Evolutionary conservation across 1,140 invertebrate species (phyloP).

Genomic region (Diorhabda carinulata): DNA sequence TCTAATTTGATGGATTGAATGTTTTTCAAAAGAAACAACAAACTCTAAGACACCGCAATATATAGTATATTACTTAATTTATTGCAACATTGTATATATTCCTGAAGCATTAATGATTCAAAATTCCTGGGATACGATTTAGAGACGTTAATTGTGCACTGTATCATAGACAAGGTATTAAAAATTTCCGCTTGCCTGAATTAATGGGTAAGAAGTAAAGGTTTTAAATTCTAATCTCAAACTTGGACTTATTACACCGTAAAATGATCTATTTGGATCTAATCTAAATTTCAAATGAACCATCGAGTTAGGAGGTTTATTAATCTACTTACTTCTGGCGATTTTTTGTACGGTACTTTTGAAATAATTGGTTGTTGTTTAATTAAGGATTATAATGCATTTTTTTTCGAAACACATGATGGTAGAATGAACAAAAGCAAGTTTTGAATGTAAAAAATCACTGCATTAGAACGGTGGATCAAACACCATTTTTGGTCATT

Average conservation of each 20-base stretch:
- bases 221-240: slow-evolving; percentile 15
- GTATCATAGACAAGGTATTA: slow-evolving; percentile 7
- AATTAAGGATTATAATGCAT: background rate
- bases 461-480: no score
- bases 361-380: background rate
- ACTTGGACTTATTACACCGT: slow-evolving; percentile 9
- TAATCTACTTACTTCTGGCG: background rate
- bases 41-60: no score
- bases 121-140: slow-evolving; percentile 19
- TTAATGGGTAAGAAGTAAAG: slow-evolving; percentile 1
- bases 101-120: slow-evolving; percentile 19
- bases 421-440: background rate
- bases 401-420: background rate
- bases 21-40: no score
- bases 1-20: no score
- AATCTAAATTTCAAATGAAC: slow-evolving; percentile 18
- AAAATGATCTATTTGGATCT: slow-evolving; percentile 14
- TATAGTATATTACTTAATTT: no score
- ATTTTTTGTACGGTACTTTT: background rate
- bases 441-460: no score
- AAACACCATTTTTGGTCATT: no score
- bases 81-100: background rate
- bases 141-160: slow-evolving; percentile 20
- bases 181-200: slow-evolving; percentile 19
- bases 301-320: background rate